Conservation (phyloP, 1,140 invertebrate genomes). For the Aphaenogaster ashmeadi region DNA sequence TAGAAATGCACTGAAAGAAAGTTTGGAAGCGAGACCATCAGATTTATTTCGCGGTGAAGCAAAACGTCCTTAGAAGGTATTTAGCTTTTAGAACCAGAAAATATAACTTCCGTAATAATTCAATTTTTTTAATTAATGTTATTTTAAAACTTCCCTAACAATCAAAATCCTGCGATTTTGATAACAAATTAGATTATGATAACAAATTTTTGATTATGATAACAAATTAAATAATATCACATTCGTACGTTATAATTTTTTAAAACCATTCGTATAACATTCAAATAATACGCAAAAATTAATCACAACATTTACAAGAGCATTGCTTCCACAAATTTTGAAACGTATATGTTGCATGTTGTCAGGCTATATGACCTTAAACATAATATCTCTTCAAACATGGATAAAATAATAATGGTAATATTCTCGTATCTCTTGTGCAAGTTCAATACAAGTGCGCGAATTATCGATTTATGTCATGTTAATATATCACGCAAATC, state of each 20-base stretch:
- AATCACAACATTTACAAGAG: not conserved
- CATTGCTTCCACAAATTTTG: not conserved
- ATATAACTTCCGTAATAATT: not conserved
- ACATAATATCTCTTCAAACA: not conserved
- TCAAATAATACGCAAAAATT: not conserved
- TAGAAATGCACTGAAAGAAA: slow-evolving; percentile 13
- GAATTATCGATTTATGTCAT: not conserved
- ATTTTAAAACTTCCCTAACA: not conserved
- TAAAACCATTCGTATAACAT: not conserved
- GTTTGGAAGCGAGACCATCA: not conserved
- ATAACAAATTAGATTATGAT: too few relatives aligned
- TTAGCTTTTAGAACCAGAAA: not conserved
- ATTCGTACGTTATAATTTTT: not conserved
- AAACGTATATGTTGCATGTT: not conserved
- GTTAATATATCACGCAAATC: slow-evolving; percentile 12
- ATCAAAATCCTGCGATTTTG: not conserved
- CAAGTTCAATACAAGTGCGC: not conserved
- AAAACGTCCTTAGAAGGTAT: not conserved
- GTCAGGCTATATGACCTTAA: not conserved
- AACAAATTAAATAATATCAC: not conserved
- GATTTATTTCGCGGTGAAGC: slow-evolving; percentile 11
- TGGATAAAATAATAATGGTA: not conserved
- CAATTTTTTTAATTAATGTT: not conserved
- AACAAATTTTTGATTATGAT: not conserved
- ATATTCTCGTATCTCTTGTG: slow-evolving; percentile 7